Evolutionary conservation across 2,797 vertebrate genomes (phyloP).

Genomic region (Pseudochirops cupreus): DNA sequence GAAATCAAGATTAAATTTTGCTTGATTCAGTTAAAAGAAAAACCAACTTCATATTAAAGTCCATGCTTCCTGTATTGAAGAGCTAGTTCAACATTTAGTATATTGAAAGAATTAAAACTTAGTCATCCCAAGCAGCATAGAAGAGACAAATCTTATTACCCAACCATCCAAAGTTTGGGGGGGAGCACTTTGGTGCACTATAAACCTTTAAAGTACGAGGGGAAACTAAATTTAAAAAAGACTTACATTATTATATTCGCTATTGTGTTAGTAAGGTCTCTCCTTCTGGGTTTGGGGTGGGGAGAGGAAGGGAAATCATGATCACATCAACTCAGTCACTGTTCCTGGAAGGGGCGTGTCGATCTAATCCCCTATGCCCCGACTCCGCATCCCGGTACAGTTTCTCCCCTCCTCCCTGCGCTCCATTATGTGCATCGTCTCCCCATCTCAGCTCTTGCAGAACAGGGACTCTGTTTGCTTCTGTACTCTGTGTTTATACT

Average conservation of each 20-base stretch:
- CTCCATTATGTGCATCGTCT: not conserved
- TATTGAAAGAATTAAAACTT: slow-evolving; percentile 3
- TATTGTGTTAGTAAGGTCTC: slow-evolving; percentile 13
- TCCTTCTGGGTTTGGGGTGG: not conserved
- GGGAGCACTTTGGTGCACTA: slow-evolving; percentile 49
- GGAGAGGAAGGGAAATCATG: not conserved
- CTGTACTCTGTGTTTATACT: not conserved
- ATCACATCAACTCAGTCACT: not conserved
- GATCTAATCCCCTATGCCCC: not conserved
- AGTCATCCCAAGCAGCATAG: not conserved
- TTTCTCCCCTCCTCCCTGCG: not conserved
- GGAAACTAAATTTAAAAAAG: slow-evolving; percentile 73
- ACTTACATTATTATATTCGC: slow-evolving; percentile 62
- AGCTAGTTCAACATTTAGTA: slow-evolving; percentile 40
- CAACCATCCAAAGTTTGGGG: slow-evolving; percentile 16
- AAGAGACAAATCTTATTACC: slow-evolving; percentile 54
- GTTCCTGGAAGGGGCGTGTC: not conserved
- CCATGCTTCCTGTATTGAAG: not conserved
- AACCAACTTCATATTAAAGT: slow-evolving; percentile 12
- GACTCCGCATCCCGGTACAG: not conserved
- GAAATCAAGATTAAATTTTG: slow-evolving; percentile 42
- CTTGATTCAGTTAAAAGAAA: slow-evolving; percentile 38
- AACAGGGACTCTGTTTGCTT: not conserved
- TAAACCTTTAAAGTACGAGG: slow-evolving; percentile 67
- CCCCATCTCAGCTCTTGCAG: not conserved